Base-by-base conservation (phyloP, 2,797 vertebrate species). In the Brotogeris chrysoptera region DNA sequence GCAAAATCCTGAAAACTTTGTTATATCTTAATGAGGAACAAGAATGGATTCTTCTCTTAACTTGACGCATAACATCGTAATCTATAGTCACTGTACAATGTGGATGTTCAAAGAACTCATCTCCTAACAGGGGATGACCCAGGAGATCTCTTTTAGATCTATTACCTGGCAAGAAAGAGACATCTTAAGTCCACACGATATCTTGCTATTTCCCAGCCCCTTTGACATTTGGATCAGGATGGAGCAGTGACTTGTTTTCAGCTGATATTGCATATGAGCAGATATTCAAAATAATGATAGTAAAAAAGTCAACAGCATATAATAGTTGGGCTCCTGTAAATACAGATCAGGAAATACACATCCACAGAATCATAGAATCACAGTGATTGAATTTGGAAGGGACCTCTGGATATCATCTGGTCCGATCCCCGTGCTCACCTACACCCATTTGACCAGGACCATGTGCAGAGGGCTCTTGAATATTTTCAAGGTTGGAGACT, bases 191-290 rank as follows among this genome's bases (percentile, higher is more conserved):
- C 36, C 70, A 5, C 11, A 70, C 10, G 66, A 80, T 36, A 34
- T 32, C 7, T 72, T 6, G 0, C 0, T 55, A 6, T 76, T 79
- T 25, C 15, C 30, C 20, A 71, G 4, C 1, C 9, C 11, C 30
- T 50, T 23, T 52, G n/a, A 39, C 4, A 43, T 50, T n/a, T 46
- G 30, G 36, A 34, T 60, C 27, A 70, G 36, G 20, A 49, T 52
- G 11, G 60, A 65, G 5, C 11, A 47, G 14, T 61, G 28, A 19
- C 43, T 46, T 55, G 8, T 65, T 36, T 88, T 76, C 41, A 44
- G 10, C 36, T 65, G 57, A 80, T 44, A 55, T 0, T 28, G 11
- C 6, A 30, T 34, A 30, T 24, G 5, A 76, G 2, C 8, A 52
- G 15, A 16, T 61, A 69, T 43, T 65, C 19, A 82, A 74, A 87